Evolutionary conservation across 2,113 vertebrate species (phyloP), one percentile per base, ranked within the genome.

Genomic region (Paramisgurnus dabryanus): DNA sequence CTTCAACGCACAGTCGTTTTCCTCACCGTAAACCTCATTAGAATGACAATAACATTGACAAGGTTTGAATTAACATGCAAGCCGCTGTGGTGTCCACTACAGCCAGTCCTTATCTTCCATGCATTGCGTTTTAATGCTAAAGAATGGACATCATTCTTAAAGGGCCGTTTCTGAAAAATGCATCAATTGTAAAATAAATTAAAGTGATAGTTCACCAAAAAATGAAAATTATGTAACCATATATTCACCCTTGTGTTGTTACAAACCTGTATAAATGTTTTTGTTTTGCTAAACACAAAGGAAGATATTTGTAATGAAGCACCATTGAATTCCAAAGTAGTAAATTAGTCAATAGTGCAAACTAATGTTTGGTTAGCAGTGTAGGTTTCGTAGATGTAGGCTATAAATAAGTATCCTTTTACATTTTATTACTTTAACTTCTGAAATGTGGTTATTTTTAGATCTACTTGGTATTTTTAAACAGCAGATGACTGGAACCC

Each of bases 1-100:
- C 72, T 34, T 75, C 13, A 17, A 18, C 34, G 13, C 47, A 40
- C 45, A n/a, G 17, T 66, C 61, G 50, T 65, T 43, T 60, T 67
- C 18, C 66, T 63, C 64, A 50, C 71, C 60, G 76, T 70, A 71
- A 79, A 73, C 76, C 76, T 83, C 63, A 60, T 74, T 68, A 80
- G 72, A 84, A 79, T 81, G 68, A 76, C 60, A 81, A 60, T 80
- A 7, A n/a, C 27, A 2, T 43, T 12, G 55, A 2, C 15, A 8
- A 53, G 49, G 66, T 17, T 55, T 57, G 45, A 68, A 80, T 86
- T 83, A 81, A 66, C 71, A 80, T 82, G 34, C 79, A 79, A 39
- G 63, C 65, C 40, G 47, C 40, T 18, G 15, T 22, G 64, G 41
- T 39, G 55, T 60, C 58, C 47, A 60, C 41, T 43, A 80, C 64